These are phyloP conservation scores for Aleiodes alternator DNA, from an alignment of 2,888 invertebrate genomes.

Conservation along the genomic window DNA sequence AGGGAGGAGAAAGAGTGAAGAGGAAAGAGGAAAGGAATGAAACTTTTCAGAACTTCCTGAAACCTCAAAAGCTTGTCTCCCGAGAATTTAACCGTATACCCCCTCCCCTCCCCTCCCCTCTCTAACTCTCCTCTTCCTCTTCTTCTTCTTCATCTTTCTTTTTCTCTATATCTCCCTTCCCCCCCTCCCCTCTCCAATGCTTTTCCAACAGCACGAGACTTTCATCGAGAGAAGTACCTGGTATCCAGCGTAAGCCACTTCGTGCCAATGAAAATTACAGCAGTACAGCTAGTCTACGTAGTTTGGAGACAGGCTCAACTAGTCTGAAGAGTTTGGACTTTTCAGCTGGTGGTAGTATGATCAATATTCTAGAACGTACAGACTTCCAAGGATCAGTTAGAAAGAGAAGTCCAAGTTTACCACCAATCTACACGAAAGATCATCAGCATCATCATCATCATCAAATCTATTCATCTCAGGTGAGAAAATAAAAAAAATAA, in stretches of 20 bases:
- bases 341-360: slow-evolving; percentile 63
- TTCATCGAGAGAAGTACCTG: slow-evolving; percentile 62
- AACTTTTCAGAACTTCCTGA: too few species aligned
- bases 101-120: too few species aligned
- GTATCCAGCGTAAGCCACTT: slow-evolving; percentile 59
- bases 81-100: too few species aligned
- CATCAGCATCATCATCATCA: slow-evolving; percentile 73
- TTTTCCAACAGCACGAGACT: slow-evolving; percentile 55
- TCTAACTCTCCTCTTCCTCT: too few species aligned
- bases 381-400: slow-evolving; percentile 76
- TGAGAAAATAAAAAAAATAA: slow-evolving; percentile 8
- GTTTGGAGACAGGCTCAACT: slow-evolving; percentile 59
- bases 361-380: slow-evolving; percentile 76
- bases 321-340: slow-evolving; percentile 63
- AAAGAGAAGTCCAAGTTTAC: slow-evolving; percentile 82
- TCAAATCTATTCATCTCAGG: slow-evolving; percentile 70
- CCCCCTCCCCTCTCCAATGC: too few species aligned
- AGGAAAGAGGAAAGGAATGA: neutral
- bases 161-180: too few species aligned
- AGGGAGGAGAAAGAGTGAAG: too few species aligned
- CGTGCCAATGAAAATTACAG: slow-evolving; percentile 63
- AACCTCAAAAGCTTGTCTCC: too few species aligned
- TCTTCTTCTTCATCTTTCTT: too few species aligned
- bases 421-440: slow-evolving; percentile 79
- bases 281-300: slow-evolving; percentile 65